These are phyloP conservation scores for Cololabis saira DNA, from an alignment of 2,113 vertebrate species.

Conservation along the genomic window DNA sequence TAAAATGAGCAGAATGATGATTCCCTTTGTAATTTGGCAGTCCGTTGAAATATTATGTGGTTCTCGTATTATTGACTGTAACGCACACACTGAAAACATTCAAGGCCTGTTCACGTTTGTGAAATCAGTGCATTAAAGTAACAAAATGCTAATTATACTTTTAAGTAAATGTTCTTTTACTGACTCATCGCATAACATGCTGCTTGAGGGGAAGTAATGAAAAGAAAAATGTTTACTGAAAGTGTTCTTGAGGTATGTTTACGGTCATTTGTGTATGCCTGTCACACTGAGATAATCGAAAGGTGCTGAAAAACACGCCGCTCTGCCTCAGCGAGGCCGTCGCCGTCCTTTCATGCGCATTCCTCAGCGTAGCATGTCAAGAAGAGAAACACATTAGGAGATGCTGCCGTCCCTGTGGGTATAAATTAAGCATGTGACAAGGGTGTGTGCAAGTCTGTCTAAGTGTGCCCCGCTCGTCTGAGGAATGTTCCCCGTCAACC, in stretches of 20 bases:
- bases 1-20: conserved; percentile 6
- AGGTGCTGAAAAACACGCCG: conserved; percentile 47
- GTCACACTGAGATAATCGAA: conserved; percentile 24
- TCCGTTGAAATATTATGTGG: conserved; percentile 37
- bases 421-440: conserved; percentile 65
- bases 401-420: conserved; percentile 47
- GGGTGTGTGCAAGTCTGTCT: conserved; percentile 61
- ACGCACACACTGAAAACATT: background rate
- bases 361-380: conserved; percentile 57
- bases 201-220: background rate
- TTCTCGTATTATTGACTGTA: background rate
- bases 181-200: background rate
- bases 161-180: background rate
- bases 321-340: conserved; percentile 15
- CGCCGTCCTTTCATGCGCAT: conserved; percentile 38
- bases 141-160: background rate
- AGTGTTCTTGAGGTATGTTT: conserved; percentile 10
- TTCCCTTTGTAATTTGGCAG: conserved; percentile 48
- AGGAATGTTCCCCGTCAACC: conserved; percentile 83
- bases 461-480: conserved; percentile 59
- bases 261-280: conserved; percentile 17
- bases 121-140: conserved; percentile 4
- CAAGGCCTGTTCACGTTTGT: background rate
- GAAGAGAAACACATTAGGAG: conserved; percentile 52
- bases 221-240: background rate